Evolutionary conservation across 2,113 vertebrate genomes (phyloP).

Genomic region (Litocranius walleri): DNA sequence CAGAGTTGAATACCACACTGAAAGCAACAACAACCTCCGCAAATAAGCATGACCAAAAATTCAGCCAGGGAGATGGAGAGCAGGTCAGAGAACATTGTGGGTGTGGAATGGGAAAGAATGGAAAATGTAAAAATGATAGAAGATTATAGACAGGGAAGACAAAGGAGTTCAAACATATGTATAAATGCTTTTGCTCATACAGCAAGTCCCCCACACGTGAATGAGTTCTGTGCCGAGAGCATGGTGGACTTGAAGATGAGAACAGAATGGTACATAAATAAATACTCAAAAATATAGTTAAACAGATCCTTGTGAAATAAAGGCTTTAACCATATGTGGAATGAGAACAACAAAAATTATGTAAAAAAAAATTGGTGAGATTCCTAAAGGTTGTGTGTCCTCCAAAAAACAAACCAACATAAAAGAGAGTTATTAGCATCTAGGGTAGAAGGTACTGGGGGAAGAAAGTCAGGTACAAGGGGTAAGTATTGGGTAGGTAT

Average conservation of each 20-base stretch:
- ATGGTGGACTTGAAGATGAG: not conserved
- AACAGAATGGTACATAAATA: not conserved
- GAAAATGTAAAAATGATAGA: not conserved
- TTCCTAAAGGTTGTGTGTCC: not conserved
- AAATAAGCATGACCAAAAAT: not conserved
- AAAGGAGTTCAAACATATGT: not conserved
- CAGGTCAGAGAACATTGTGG: not conserved
- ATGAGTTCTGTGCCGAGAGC: too few relatives aligned
- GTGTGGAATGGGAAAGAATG: not conserved
- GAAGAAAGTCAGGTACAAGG: not conserved
- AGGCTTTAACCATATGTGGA: not conserved
- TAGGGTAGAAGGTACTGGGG: not conserved
- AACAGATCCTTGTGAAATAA: not conserved
- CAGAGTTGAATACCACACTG: accelerated
- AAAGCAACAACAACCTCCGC: not conserved
- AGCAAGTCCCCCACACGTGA: too few relatives aligned
- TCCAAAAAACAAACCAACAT: not conserved
- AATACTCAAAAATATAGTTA: not conserved
- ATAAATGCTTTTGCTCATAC: not conserved
- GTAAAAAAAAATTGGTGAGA: not conserved
- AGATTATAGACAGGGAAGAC: not conserved
- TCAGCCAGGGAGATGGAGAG: not conserved
- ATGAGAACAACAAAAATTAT: not conserved
- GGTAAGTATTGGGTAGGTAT: not conserved
- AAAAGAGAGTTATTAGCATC: not conserved